phyloP scores from a whole-genome alignment of 2,113 vertebrate species.

The Sitta europaea region DNA sequence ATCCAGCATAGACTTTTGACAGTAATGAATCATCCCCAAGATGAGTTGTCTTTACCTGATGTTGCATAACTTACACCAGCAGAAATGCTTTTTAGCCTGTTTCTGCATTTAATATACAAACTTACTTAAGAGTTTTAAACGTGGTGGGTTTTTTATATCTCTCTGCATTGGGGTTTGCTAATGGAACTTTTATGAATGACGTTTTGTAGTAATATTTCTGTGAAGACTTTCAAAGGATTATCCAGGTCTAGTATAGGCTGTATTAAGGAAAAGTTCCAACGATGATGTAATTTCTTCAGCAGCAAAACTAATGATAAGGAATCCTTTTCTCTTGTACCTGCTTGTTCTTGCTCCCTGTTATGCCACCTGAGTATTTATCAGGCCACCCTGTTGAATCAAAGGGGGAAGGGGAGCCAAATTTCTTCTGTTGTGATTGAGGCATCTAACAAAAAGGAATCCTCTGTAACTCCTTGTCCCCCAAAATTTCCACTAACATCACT shows the following conservation, averaged over 20 bases:
- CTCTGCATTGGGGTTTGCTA: neutral
- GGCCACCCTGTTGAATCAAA: neutral
- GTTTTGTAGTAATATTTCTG: neutral
- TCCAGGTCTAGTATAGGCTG: neutral
- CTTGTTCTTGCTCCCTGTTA: neutral
- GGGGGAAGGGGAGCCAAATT: neutral
- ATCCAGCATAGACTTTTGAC: neutral
- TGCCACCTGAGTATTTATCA: accelerated
- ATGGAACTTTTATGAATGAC: neutral
- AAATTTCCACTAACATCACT: neutral
- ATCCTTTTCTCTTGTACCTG: neutral
- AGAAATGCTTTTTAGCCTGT: neutral
- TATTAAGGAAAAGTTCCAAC: neutral
- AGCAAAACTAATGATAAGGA: neutral
- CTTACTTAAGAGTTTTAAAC: neutral
- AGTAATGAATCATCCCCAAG: neutral
- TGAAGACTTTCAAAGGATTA: neutral
- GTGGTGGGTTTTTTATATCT: accelerated
- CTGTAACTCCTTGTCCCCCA: neutral
- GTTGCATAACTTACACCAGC: neutral
- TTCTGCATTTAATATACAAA: neutral
- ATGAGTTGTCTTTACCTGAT: neutral
- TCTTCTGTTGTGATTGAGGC: neutral
- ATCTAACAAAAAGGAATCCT: neutral
- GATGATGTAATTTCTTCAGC: neutral